These are phyloP conservation scores for Dysdera silvatica DNA, from an alignment of 1,140 invertebrate genomes.

Conservation along the genomic window DNA sequence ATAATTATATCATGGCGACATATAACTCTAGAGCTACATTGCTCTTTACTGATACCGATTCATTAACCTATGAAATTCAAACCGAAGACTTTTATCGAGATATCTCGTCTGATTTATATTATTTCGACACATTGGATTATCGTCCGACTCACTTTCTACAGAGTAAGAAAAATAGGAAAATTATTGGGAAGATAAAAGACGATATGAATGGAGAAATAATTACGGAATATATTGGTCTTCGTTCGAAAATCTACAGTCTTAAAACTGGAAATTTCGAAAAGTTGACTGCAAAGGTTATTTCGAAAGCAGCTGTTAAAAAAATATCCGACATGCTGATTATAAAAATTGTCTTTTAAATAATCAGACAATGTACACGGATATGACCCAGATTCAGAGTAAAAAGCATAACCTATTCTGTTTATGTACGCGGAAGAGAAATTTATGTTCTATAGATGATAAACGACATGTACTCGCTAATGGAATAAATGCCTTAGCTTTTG, in stretches of 20 bases:
- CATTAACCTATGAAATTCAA: conserved; percentile 1
- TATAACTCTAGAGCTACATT: background rate
- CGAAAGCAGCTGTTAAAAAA: background rate
- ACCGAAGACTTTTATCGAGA: background rate
- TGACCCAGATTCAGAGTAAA: too few relatives aligned
- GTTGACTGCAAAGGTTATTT: conserved; percentile 6
- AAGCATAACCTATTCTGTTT: too few relatives aligned
- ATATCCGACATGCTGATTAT: too few relatives aligned
- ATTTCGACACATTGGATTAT: conserved; percentile 12
- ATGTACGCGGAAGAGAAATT: too few relatives aligned
- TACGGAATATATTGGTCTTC: conserved; percentile 7
- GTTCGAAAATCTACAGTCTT: conserved; percentile 7
- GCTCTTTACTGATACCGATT: background rate
- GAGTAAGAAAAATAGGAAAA: conserved; percentile 5
- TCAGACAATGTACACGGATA: too few relatives aligned
- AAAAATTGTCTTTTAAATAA: too few relatives aligned
- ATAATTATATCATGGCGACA: conserved; percentile 26
- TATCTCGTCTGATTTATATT: background rate
- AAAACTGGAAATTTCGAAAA: background rate
- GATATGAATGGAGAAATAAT: background rate
- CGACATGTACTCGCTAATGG: too few relatives aligned
- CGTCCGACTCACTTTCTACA: background rate
- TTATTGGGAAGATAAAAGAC: conserved; percentile 13
- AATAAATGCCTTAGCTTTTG: too few relatives aligned
- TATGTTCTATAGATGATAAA: too few relatives aligned